Evolutionary conservation across 1,140 invertebrate genomes (phyloP), one percentile per base, ranked within the genome.

Genomic region (Bombus terrestris): DNA sequence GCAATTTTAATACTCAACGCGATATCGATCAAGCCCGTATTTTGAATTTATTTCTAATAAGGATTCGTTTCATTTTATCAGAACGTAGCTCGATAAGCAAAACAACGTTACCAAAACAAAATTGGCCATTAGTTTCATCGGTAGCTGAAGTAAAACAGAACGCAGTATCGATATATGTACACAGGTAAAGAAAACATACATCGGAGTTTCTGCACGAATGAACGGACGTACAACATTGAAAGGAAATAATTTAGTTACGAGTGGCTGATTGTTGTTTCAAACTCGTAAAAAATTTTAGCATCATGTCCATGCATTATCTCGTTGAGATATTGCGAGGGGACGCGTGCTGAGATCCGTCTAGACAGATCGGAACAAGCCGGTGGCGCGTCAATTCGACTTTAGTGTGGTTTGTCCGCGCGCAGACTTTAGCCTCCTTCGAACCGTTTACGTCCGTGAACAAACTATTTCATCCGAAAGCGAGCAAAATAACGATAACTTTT

Each of bases 401-500:
- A 79, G 80, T 80, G 87, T 68, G 87, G 79, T 88, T 85, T 71
- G 68, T 35, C 64, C 57, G 87, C 41, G 37, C 39, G 18, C 66
- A 77, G 59, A 69, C 64, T 86, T 89, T 66, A 69, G 68, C 64
- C 80, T 86, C 64, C 85, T 86, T 87, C 74, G 64, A 72, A 68
- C 41, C 79, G 66, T 90, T 90, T 90, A 85, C 47, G 80, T 89
- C 75, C 73, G 71, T 74, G 89, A 85, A 90, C 84, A 83, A 90
- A 90, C 86, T 94, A 93, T 93, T 93, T 93, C 88, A 91, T 88
- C 87, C 89, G 90, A 93, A 93, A 92, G 66, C 86, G 92, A 94
- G 92, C 92, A 94, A 93, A 95, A 92, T 94, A 94, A 94, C 93
- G 92, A 94, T 88, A 94, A 94, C 92, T 95, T 94, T 95, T 93